phyloP scores from a whole-genome alignment of 1,140 invertebrate genomes.

The Monochamus saltuarius region DNA sequence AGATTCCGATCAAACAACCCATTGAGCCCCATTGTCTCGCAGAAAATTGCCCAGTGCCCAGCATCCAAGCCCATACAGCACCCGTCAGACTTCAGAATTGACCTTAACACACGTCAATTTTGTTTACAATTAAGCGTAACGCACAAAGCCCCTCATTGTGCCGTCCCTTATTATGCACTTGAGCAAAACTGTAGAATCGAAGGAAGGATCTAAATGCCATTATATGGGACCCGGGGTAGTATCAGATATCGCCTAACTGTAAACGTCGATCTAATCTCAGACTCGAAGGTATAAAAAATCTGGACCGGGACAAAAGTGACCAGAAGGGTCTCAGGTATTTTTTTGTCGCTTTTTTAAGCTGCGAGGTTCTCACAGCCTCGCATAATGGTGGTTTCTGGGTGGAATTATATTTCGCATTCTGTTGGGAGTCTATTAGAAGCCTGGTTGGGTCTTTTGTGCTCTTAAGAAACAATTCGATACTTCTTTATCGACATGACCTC shows the following conservation, averaged over 20 bases:
- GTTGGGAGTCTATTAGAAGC: constrained; percentile 3
- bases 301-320: constrained; percentile 40
- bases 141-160: constrained; percentile 27
- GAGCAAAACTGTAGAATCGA: constrained; percentile 40
- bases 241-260: constrained; percentile 42
- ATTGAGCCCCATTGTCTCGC: too few relatives aligned
- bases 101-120: constrained; percentile 27
- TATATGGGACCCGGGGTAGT: constrained; percentile 32
- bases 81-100: constrained; percentile 6
- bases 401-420: constrained; percentile 33
- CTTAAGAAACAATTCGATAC: not conserved
- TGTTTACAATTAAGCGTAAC: constrained; percentile 28
- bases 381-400: constrained; percentile 28
- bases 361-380: constrained; percentile 32
- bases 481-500: not conserved
- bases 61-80: too few relatives aligned
- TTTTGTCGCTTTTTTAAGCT: constrained; percentile 28
- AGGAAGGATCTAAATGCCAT: constrained; percentile 36
- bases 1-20: too few relatives aligned
- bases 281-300: constrained; percentile 31
- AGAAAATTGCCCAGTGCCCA: too few relatives aligned
- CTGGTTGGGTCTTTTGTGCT: not conserved
- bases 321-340: constrained; percentile 34
- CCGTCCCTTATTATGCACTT: constrained; percentile 37
- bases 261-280: constrained; percentile 37